Evolutionary conservation across 1,140 invertebrate genomes (phyloP).

Genomic region (Brachionus koreanus): DNA sequence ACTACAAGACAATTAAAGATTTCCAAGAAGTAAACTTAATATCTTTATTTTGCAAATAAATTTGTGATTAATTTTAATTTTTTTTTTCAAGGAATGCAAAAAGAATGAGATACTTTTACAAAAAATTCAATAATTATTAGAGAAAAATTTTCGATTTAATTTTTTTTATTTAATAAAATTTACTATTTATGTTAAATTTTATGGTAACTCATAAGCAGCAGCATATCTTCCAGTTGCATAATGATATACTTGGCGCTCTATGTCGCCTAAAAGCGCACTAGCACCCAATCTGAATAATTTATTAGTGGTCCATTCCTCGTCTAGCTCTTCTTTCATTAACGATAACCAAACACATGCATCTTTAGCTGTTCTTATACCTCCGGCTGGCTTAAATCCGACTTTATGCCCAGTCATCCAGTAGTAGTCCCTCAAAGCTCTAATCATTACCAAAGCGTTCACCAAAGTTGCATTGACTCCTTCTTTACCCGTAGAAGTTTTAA

Average conservation of each 20-base stretch:
- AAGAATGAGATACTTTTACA: conserved; percentile 41
- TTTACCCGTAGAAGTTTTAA: conserved; percentile 98
- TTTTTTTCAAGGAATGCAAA: conserved; percentile 45
- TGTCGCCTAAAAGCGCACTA: conserved; percentile 76
- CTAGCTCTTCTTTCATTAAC: conserved; percentile 78
- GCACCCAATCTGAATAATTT: conserved; percentile 88
- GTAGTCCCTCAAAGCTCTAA: conserved; percentile 80
- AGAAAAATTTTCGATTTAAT: neutral
- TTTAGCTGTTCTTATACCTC: conserved; percentile 79
- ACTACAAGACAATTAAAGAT: conserved; percentile 76
- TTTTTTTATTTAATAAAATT: neutral
- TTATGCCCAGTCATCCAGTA: conserved; percentile 66
- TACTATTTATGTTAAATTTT: conserved; percentile 48
- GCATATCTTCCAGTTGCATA: conserved; percentile 57
- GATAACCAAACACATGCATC: conserved; percentile 83
- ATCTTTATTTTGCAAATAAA: neutral
- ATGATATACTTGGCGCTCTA: conserved; percentile 60
- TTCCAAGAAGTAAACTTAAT: conserved; percentile 60
- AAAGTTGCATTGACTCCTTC: conserved; percentile 90
- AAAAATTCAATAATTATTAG: conserved; percentile 15
- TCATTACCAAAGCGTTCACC: conserved; percentile 86
- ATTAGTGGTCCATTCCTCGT: conserved; percentile 76
- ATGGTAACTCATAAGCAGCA: conserved; percentile 52
- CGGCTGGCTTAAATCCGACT: conserved; percentile 93
- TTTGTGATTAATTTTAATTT: neutral